phyloP scores from a whole-genome alignment of 2,888 invertebrate species.

The Cryptophagus acutangulus region DNA sequence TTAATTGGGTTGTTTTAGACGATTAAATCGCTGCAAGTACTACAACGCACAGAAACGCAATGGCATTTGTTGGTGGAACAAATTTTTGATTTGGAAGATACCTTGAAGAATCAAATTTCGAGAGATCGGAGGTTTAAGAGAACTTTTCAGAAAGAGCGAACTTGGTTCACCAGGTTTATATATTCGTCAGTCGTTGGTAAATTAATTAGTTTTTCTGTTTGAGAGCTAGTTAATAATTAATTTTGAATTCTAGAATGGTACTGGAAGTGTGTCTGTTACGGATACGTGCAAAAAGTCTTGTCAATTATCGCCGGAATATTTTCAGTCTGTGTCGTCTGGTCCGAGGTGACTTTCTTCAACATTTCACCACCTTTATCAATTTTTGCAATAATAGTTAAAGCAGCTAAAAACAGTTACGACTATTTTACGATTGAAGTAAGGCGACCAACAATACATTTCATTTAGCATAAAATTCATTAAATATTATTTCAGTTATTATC shows the following conservation, averaged over 20 bases:
- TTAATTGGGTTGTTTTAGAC: slow-evolving; percentile 49
- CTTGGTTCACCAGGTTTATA: slow-evolving; percentile 53
- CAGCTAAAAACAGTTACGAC: slow-evolving; percentile 76
- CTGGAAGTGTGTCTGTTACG: slow-evolving; percentile 83
- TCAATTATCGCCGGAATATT: slow-evolving; percentile 70
- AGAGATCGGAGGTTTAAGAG: slow-evolving; percentile 60
- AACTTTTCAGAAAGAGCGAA: slow-evolving; percentile 63
- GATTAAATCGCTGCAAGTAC: slow-evolving; percentile 85
- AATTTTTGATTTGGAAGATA: slow-evolving; percentile 81
- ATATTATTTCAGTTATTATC: slow-evolving; percentile 67
- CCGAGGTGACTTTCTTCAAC: slow-evolving; percentile 97
- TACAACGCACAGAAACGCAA: slow-evolving; percentile 89
- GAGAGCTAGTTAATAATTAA: slow-evolving; percentile 4
- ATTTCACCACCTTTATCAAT: slow-evolving; percentile 88
- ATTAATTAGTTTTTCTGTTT: slow-evolving; percentile 12
- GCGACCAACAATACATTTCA: no score
- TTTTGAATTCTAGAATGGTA: slow-evolving; percentile 84
- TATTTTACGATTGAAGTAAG: slow-evolving; percentile 94
- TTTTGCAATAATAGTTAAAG: slow-evolving; percentile 89
- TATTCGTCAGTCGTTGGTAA: slow-evolving; percentile 66
- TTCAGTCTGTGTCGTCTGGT: slow-evolving; percentile 95
- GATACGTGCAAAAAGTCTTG: slow-evolving; percentile 69
- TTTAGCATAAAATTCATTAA: slow-evolving; percentile 7
- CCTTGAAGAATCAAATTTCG: slow-evolving; percentile 68
- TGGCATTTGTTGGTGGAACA: slow-evolving; percentile 82